phyloP scores from a whole-genome alignment of 2,113 vertebrate genomes.

The Notechis scutatus region DNA sequence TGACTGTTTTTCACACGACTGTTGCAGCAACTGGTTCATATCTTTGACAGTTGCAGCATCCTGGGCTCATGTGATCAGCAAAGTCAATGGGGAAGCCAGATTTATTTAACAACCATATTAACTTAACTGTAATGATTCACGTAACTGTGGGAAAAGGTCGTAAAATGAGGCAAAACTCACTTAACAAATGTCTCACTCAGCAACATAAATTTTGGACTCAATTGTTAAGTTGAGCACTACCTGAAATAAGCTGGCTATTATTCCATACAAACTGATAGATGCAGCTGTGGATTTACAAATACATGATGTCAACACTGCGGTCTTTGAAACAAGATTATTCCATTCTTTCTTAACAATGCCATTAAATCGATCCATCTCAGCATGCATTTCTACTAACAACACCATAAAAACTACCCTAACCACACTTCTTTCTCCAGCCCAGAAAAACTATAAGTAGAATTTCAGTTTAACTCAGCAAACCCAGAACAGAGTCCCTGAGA shows the following conservation, averaged over 20 bases:
- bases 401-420: background rate
- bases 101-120: background rate
- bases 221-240: background rate
- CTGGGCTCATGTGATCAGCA: background rate
- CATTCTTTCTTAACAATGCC: background rate
- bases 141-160: background rate
- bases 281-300: background rate
- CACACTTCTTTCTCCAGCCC: no score
- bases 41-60: background rate
- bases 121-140: background rate
- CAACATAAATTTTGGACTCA: background rate
- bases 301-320: background rate
- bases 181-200: background rate
- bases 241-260: background rate
- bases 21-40: background rate
- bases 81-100: background rate
- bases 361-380: background rate
- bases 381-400: background rate
- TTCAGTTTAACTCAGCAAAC: background rate
- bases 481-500: background rate
- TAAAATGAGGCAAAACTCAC: background rate
- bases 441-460: background rate
- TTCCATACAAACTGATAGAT: background rate
- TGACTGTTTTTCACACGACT: background rate
- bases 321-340: background rate